These are phyloP conservation scores for Hippocampus kuda DNA, from an alignment of 2,797 vertebrate species.

Conservation along the genomic window DNA sequence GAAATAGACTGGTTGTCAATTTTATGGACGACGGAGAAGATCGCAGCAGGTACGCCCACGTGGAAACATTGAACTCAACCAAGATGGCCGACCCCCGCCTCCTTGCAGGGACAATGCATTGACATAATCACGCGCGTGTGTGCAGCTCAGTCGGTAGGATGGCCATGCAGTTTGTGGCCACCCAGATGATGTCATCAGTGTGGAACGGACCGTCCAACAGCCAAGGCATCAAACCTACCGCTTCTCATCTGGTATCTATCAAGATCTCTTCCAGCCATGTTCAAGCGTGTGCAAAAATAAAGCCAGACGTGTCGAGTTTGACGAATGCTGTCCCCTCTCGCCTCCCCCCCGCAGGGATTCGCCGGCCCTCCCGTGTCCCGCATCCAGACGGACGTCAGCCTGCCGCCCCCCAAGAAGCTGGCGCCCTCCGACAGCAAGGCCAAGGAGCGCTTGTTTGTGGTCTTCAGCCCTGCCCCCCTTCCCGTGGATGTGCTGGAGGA, in stretches of 20 bases:
- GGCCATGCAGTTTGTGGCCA: conserved; percentile 86
- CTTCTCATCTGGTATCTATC: conserved; percentile 29
- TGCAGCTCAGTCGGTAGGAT: conserved; percentile 83
- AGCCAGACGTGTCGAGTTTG: neutral
- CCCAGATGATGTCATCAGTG: conserved; percentile 82
- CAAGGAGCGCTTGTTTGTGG: conserved; percentile 90
- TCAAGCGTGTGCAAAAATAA: neutral
- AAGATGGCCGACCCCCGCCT: neutral
- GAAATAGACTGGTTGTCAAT: conserved; percentile 78
- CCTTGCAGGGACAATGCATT: neutral
- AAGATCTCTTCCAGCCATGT: no score
- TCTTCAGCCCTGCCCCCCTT: conserved; percentile 85
- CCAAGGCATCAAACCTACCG: conserved; percentile 68
- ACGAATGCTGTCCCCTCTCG: neutral
- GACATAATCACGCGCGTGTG: neutral
- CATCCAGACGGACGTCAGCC: conserved; percentile 79
- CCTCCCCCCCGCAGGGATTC: conserved; percentile 42
- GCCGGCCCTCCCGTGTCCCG: conserved; percentile 54
- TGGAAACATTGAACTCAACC: neutral
- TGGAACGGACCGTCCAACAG: conserved; percentile 71
- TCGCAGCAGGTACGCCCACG: conserved; percentile 69
- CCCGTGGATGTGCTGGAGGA: conserved; percentile 83
- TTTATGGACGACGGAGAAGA: conserved; percentile 86
- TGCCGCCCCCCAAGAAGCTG: conserved; percentile 83
- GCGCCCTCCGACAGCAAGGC: conserved; percentile 74